Evolutionary conservation across 1,140 invertebrate genomes (phyloP).

Genomic region (Acromyrmex heyeri): DNA sequence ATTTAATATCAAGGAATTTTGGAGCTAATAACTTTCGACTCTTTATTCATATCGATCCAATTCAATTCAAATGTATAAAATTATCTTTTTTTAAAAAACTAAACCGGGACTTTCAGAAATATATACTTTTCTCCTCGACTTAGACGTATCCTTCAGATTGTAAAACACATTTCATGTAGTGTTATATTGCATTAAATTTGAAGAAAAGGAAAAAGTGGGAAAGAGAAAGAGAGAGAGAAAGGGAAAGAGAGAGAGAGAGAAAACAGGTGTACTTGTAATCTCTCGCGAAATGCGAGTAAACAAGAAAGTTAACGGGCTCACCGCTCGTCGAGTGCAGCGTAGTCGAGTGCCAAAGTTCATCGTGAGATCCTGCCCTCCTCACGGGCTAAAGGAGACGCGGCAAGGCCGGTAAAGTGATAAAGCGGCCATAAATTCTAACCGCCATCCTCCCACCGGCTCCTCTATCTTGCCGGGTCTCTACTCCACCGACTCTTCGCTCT

Average conservation of each 20-base stretch:
- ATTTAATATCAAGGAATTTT: neutral
- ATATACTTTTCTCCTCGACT: neutral
- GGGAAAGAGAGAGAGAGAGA: conserved; percentile 68
- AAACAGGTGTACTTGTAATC: conserved; percentile 84
- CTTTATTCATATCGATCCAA: neutral
- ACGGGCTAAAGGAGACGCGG: conserved; percentile 82
- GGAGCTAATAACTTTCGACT: neutral
- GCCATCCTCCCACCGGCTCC: conserved; percentile 78
- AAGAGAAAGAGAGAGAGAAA: conserved; percentile 2
- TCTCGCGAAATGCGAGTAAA: conserved; percentile 83
- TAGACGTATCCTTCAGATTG: neutral
- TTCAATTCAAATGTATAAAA: neutral
- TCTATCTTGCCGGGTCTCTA: conserved; percentile 67
- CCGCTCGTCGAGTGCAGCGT: conserved; percentile 81
- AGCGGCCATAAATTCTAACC: conserved; percentile 86
- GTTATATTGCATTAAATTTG: neutral
- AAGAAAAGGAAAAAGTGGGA: conserved; percentile 1
- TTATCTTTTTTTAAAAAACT: neutral
- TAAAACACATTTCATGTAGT: neutral
- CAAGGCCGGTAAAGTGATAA: conserved; percentile 87
- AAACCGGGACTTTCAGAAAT: neutral
- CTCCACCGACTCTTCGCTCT: conserved; percentile 58
- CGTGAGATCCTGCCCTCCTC: conserved; percentile 84
- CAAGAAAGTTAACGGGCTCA: conserved; percentile 83
- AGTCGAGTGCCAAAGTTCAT: conserved; percentile 86